A percentile compares a stretch with the other conserved stretches of the same genome.
Evolutionary conservation across 2,888 invertebrate genomes (phyloP).

Genomic region (Saturnia pavonia): DNA sequence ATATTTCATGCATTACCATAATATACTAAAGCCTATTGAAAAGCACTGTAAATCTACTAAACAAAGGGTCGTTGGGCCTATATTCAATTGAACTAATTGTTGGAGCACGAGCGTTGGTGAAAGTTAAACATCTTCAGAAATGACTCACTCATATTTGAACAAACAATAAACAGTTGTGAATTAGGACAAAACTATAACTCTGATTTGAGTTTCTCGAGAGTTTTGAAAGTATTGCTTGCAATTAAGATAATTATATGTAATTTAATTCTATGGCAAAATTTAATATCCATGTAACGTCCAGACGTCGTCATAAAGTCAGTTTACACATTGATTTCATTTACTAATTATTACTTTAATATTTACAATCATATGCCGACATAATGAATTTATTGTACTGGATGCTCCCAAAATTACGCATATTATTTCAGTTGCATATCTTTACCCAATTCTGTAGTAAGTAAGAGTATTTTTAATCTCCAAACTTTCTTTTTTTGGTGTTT

Average conservation of each 20-base stretch:
- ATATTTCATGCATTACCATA: neutral
- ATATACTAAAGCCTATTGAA: conserved; percentile 12
- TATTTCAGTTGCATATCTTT: no score
- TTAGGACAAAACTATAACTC: conserved; percentile 57
- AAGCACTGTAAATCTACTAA: neutral
- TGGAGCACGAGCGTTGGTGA: conserved; percentile 65
- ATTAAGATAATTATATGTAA: conserved; percentile 29
- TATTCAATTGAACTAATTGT: conserved; percentile 50
- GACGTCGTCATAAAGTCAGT: neutral
- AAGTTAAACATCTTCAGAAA: conserved; percentile 67
- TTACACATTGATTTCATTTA: conserved; percentile 12
- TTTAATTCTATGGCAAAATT: neutral
- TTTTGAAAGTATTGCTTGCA: conserved; percentile 17
- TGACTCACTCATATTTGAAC: conserved; percentile 66
- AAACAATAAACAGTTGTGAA: conserved; percentile 72
- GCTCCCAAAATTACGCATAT: no score
- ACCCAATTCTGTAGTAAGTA: no score
- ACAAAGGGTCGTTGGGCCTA: conserved; percentile 4
- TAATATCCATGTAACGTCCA: neutral
- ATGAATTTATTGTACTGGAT: no score
- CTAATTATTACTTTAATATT: neutral
- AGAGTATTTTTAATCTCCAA: no score
- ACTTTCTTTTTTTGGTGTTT: no score
- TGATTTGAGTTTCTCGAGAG: conserved; percentile 13
- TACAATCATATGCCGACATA: no score